phyloP scores from a whole-genome alignment of 2,113 vertebrate genomes.

The Notothenia rossii region DNA sequence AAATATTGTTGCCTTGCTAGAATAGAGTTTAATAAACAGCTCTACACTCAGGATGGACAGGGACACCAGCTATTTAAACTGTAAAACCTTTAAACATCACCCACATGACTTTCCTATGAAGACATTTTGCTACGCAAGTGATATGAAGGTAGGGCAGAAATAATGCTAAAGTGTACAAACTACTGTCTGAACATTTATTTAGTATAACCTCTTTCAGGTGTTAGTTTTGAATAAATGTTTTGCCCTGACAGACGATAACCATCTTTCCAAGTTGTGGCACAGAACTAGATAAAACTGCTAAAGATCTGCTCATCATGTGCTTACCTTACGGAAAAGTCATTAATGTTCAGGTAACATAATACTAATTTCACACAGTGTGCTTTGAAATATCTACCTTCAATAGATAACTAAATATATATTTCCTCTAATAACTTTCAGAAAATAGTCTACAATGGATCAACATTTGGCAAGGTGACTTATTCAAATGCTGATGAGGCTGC shows the following conservation, averaged over 20 bases:
- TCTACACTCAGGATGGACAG: not conserved
- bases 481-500: not conserved
- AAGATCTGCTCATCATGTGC: not conserved
- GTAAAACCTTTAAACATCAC: not conserved
- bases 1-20: not conserved
- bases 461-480: not conserved
- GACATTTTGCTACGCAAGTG: not conserved
- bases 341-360: conserved; percentile 3
- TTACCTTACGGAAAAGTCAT: not conserved
- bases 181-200: not conserved
- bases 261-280: not conserved
- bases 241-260: not conserved
- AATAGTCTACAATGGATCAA: not conserved
- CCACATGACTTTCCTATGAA: not conserved
- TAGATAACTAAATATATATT: not conserved
- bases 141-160: not conserved
- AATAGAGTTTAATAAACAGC: not conserved
- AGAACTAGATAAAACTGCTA: not conserved
- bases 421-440: not conserved
- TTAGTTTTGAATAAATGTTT: not conserved
- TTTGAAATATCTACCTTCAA: not conserved
- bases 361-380: not conserved
- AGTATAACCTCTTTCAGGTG: not conserved
- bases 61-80: not conserved
- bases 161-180: not conserved